Conservation (phyloP, 2,888 invertebrate genomes). For the Magallana nippona region DNA sequence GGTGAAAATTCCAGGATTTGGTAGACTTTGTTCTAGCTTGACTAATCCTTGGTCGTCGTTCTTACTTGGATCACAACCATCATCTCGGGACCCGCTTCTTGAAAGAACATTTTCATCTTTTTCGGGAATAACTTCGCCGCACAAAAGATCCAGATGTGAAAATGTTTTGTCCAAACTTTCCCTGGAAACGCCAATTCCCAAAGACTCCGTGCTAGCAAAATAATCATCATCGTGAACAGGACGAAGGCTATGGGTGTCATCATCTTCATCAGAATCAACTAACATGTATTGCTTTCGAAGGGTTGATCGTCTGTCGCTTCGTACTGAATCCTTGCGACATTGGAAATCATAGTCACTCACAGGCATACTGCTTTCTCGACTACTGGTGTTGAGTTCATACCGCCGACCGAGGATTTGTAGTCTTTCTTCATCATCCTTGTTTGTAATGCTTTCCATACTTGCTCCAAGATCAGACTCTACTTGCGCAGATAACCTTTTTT, state of each 20-base stretch:
- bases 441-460: constrained; percentile 19
- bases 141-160: constrained; percentile 34
- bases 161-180: constrained; percentile 42
- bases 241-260: constrained; percentile 33
- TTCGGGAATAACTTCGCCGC: constrained; percentile 36
- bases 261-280: constrained; percentile 40
- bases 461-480: constrained; percentile 8
- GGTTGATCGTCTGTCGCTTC: constrained; percentile 29
- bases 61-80: background rate
- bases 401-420: constrained; percentile 3
- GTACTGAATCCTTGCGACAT: constrained; percentile 6
- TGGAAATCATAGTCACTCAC: constrained; percentile 31
- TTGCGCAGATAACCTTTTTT: constrained; percentile 5
- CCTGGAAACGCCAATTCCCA: constrained; percentile 38
- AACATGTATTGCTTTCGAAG: constrained; percentile 35
- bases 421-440: constrained; percentile 31
- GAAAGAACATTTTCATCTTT: constrained; percentile 34
- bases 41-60: background rate
- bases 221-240: constrained; percentile 41
- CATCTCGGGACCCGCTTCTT: constrained; percentile 38
- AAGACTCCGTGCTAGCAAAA: constrained; percentile 41
- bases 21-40: background rate
- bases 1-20: constrained; percentile 1
- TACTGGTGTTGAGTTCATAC: constrained; percentile 9
- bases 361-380: constrained; percentile 32